Evolutionary conservation across 2,113 vertebrate genomes (phyloP).

Genomic region (Cyprinodon tularosa): DNA sequence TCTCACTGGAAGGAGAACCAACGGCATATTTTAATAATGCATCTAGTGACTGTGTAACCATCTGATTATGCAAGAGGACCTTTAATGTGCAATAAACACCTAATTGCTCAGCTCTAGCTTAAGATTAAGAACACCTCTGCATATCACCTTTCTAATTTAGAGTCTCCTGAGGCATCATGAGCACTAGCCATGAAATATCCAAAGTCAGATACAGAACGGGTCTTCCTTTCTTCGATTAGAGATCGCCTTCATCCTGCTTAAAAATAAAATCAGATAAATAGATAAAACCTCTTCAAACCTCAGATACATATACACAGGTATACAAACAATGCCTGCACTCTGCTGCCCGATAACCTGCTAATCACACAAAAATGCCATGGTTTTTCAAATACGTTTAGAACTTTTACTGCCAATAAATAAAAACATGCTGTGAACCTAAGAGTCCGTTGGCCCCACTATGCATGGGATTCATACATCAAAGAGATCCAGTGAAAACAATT

Average conservation of each 20-base stretch:
- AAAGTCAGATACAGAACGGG: constrained; percentile 4
- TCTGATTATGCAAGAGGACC: constrained; percentile 41
- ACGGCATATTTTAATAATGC: constrained; percentile 45
- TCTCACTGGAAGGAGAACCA: constrained; percentile 34
- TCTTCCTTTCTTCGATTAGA: not conserved
- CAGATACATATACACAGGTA: not conserved
- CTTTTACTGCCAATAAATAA: constrained; percentile 11
- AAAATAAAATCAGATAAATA: not conserved
- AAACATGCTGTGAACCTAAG: constrained; percentile 10
- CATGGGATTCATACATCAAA: constrained; percentile 13
- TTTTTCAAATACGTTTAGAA: not conserved
- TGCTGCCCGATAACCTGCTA: constrained; percentile 8
- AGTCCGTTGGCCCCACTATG: constrained; percentile 4
- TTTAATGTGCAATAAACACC: constrained; percentile 49
- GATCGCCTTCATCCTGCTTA: not conserved
- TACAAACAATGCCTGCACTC: not conserved
- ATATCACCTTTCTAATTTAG: constrained; percentile 35
- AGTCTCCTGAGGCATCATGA: constrained; percentile 42
- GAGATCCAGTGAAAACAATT: constrained; percentile 19
- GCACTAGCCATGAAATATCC: constrained; percentile 14
- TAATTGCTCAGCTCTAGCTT: constrained; percentile 43
- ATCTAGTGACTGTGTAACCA: constrained; percentile 40
- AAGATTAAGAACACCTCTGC: constrained; percentile 32
- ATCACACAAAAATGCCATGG: constrained; percentile 6
- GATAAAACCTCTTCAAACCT: not conserved